Percentiles rank a stretch among this genome's conserved stretches.
phyloP scores from a whole-genome alignment of 23 tunicate genomes.

The Corella eumyota region DNA sequence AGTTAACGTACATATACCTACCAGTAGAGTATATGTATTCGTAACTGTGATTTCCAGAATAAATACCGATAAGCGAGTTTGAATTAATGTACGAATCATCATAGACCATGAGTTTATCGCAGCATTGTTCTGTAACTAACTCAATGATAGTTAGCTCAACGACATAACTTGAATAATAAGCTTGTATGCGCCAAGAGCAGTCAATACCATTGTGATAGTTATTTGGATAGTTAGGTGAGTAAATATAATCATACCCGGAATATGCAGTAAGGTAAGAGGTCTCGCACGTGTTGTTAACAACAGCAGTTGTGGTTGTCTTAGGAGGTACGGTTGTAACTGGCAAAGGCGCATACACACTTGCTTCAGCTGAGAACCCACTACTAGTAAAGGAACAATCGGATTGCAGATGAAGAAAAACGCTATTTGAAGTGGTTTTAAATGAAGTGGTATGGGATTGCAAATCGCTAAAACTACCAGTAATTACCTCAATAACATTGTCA shows the following conservation, averaged over 20 bases:
- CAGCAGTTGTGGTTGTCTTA: neutral
- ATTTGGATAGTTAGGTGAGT: slow-evolving; percentile 29
- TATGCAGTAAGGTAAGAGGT: neutral
- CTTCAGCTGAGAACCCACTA: slow-evolving; percentile 6
- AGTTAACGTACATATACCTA: slow-evolving; percentile 4
- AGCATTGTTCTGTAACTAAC: neutral
- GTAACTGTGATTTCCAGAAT: neutral
- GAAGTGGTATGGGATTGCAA: neutral
- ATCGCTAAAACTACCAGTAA: neutral
- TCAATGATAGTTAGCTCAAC: slow-evolving; percentile 1
- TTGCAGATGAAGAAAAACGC: neutral
- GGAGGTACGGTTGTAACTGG: too few species aligned
- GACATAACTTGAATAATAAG: neutral
- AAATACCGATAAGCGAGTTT: neutral
- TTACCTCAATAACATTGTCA: neutral
- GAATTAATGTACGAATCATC: slow-evolving; percentile 10
- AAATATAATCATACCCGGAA: slow-evolving; percentile 1
- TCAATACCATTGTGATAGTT: slow-evolving; percentile 4
- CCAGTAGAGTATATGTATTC: neutral
- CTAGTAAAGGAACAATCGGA: slow-evolving; percentile 4
- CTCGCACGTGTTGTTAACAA: neutral
- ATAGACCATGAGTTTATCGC: slow-evolving; percentile 12
- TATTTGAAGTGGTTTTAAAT: neutral
- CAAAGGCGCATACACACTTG: too few species aligned
- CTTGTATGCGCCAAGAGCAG: slow-evolving; percentile 16